Evolutionary conservation across 2,888 invertebrate species (phyloP).

Genomic region (Cacoxenus indagator): DNA sequence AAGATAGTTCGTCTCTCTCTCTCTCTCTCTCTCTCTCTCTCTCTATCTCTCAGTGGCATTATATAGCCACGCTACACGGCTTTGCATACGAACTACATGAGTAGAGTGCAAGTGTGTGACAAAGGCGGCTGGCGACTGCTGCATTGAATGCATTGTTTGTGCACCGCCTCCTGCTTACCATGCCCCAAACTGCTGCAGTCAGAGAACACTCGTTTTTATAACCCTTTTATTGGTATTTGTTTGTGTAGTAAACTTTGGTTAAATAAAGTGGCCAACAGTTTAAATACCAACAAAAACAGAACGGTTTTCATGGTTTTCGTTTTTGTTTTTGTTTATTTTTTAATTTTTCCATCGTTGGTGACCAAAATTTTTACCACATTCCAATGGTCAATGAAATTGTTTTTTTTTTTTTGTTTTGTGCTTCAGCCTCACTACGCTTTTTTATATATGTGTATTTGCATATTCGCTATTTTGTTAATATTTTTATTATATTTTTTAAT

Average conservation of each 20-base stretch:
- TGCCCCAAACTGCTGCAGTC: not conserved
- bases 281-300: conserved; percentile 41
- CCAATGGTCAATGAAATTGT: conserved; percentile 41
- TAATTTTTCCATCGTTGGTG: conserved; percentile 34
- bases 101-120: too few relatives aligned
- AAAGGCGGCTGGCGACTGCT: too few relatives aligned
- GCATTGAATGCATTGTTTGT: too few relatives aligned
- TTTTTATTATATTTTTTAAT: conserved; percentile 22
- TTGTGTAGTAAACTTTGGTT: conserved; percentile 60
- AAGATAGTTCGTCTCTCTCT: too few relatives aligned
- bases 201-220: not conserved
- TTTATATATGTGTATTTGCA: conserved; percentile 9
- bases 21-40: too few relatives aligned
- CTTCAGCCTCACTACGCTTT: not conserved
- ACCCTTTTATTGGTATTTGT: conserved; percentile 43
- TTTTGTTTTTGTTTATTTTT: conserved; percentile 5
- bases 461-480: not conserved
- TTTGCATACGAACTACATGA: too few relatives aligned
- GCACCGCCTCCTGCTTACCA: too few relatives aligned
- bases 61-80: too few relatives aligned
- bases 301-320: not conserved
- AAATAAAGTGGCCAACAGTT: conserved; percentile 63
- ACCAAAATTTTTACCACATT: conserved; percentile 51
- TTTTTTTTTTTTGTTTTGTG: conserved; percentile 7
- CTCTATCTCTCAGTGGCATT: too few relatives aligned